Evolutionary conservation across 1,140 invertebrate species (phyloP).

Genomic region (Myzus persicae): DNA sequence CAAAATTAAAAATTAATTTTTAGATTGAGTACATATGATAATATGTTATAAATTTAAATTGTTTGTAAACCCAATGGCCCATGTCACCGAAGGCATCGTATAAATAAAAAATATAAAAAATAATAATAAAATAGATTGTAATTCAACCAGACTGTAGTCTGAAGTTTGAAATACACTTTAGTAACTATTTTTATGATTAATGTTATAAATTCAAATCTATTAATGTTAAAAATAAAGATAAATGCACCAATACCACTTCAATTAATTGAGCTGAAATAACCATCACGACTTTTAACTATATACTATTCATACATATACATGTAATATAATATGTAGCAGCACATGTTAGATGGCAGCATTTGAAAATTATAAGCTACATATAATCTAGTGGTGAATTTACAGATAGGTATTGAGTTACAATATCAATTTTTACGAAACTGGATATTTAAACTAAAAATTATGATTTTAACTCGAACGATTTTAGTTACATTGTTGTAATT

Average conservation of each 20-base stretch:
- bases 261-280: not conserved
- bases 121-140: no score
- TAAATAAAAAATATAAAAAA: no score
- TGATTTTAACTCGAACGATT: not conserved
- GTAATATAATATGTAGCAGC: not conserved
- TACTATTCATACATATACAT: not conserved
- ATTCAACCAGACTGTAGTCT: not conserved
- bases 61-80: no score
- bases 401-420: not conserved
- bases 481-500: not conserved
- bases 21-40: no score
- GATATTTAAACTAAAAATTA: not conserved
- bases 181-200: not conserved
- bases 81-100: no score
- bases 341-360: not conserved
- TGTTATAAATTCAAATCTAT: no score
- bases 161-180: not conserved
- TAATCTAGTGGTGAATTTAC: no score
- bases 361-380: not conserved
- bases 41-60: no score
- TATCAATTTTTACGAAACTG: not conserved
- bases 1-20: no score
- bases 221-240: not conserved
- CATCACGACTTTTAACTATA: not conserved
- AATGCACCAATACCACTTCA: not conserved